Evolutionary conservation across 1,140 invertebrate genomes (phyloP), one percentile per base, ranked within the genome.

Genomic region (Drosophila willistoni): DNA sequence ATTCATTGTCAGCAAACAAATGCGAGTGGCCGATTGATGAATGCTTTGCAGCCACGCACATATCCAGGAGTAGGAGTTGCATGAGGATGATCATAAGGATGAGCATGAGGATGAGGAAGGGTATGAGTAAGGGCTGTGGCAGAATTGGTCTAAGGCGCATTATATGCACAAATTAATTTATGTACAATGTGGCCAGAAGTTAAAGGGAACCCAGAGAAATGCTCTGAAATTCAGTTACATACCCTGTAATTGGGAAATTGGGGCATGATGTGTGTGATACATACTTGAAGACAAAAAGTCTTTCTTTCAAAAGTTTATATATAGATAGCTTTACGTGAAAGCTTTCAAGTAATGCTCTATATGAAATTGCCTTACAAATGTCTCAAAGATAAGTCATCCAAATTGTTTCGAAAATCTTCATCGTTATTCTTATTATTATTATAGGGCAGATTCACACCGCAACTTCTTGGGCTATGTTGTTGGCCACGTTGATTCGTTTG

Each of bases 1-100:
- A 91, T 91, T 91, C 84, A 91, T 91, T 91, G 90, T 91, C 90
- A 91, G 90, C 90, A 87, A 91, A 87, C 82, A 91, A 91, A 90
- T 91, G 74, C 82, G 85, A 81, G 41, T 44, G 55, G 64, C 41
- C 66, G 57, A 61, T 73, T 91, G 90, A 91, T 91, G 90, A 87
- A 91, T 91, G 90, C 90, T 29, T 64, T 25, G 25, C 60, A 68
- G 71, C 86, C 90, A 91, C 90, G 90, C 90, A 84, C 79, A 74
- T 44, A 6, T 25, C 22, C 17, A 14, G 76, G 69, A 68, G 67
- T 64, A 59, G 77, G 19, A n/a, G 39, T 33, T 1, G 33, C 42
- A 39, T 22, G 22, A 56, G n/a, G 19, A 22, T 19, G 14, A n/a
- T n/a, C 12, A 12, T n/a, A 1, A 13, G 13, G 13, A 42, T 4